phyloP scores from a whole-genome alignment of 2,888 invertebrate genomes.

The Drosophila falleni region DNA sequence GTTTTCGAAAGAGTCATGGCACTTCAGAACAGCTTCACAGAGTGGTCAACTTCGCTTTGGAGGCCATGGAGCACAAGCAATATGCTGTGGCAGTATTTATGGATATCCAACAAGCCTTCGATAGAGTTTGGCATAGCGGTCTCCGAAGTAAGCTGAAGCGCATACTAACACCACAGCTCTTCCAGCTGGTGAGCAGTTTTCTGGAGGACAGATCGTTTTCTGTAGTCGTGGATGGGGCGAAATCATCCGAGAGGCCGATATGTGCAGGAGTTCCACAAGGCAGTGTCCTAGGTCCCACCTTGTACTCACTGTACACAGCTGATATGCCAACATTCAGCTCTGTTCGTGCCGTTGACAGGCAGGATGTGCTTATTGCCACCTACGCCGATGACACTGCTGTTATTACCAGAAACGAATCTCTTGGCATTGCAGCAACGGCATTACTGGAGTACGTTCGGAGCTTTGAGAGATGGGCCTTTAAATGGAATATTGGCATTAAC shows the following conservation, averaged over 20 bases:
- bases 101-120: slow-evolving; percentile 13
- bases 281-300: too few relatives aligned
- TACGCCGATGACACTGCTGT: background rate
- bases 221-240: background rate
- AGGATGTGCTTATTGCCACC: too few relatives aligned
- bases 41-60: background rate
- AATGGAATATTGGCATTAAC: background rate
- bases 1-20: slow-evolving; percentile 1
- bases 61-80: background rate
- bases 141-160: slow-evolving; percentile 4
- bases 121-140: slow-evolving; percentile 9
- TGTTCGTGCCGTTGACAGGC: background rate
- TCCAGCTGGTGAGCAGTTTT: background rate
- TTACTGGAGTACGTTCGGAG: background rate
- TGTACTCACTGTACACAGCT: background rate
- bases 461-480: background rate
- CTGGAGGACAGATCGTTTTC: background rate
- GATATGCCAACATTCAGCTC: background rate
- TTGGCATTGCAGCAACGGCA: background rate
- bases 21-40: background rate
- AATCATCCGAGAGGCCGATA: background rate
- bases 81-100: slow-evolving; percentile 9
- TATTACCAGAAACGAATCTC: background rate
- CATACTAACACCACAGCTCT: background rate
- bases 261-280: background rate